Conservation (phyloP, 2,113 vertebrate species). For the mouse (Mus musculus) region GRCm39 chr5:18925001-18925500, state of each 20-base stretch:
- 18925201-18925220: background rate
- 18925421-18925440: background rate
- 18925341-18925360: background rate
- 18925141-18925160: background rate
- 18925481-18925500: too few relatives aligned
- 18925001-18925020: background rate
- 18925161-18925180: background rate
- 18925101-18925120: background rate
- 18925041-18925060: background rate
- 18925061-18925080: background rate
- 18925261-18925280: background rate
- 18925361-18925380: background rate
- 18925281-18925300: background rate
- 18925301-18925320: background rate
- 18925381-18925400: background rate
- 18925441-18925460: too few relatives aligned
- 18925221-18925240: background rate
- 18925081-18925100: background rate
- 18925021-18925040: background rate
- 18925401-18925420: background rate
- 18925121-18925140: background rate
- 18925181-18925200: background rate
- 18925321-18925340: background rate
- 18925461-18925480: too few relatives aligned
- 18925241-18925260: background rate